These are phyloP conservation scores for Drosophila ustulata DNA, from an alignment of 2,888 invertebrate species.

Conservation along the genomic window DNA sequence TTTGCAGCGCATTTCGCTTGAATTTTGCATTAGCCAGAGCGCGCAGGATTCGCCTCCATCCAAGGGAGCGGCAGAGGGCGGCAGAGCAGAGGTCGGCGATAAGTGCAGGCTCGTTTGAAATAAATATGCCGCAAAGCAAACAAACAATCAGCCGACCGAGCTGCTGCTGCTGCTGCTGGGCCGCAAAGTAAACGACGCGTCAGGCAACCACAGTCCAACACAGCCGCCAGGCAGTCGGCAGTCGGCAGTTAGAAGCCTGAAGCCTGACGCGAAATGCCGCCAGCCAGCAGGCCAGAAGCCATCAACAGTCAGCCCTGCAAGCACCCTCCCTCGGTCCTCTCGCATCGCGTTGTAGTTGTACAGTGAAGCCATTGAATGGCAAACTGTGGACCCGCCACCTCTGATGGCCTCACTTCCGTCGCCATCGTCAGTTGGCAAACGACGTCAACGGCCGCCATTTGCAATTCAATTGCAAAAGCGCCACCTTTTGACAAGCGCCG, in stretches of 20 bases:
- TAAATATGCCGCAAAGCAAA: constrained; percentile 82
- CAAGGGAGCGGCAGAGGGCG: neutral
- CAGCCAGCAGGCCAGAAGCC: constrained; percentile 25
- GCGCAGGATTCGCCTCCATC: constrained; percentile 14
- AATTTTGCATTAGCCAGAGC: constrained; percentile 76
- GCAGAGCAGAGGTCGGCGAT: constrained; percentile 35
- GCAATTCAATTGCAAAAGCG: constrained; percentile 80
- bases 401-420: constrained; percentile 78
- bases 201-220: constrained; percentile 68
- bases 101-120: constrained; percentile 80
- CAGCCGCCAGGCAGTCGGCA: constrained; percentile 16
- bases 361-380: constrained; percentile 60
- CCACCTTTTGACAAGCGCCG: constrained; percentile 76
- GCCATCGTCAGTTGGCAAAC: constrained; percentile 54
- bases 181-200: constrained; percentile 71
- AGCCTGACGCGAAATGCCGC: constrained; percentile 3
- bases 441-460: constrained; percentile 73
- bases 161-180: constrained; percentile 15
- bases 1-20: constrained; percentile 72
- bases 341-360: neutral
- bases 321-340: constrained; percentile 3
- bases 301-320: constrained; percentile 20
- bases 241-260: constrained; percentile 12
- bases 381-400: constrained; percentile 50
- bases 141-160: constrained; percentile 70